Evolutionary conservation across 1,140 invertebrate species (phyloP), one percentile per base, ranked within the genome.

Genomic region (Euura saliciscinereae): DNA sequence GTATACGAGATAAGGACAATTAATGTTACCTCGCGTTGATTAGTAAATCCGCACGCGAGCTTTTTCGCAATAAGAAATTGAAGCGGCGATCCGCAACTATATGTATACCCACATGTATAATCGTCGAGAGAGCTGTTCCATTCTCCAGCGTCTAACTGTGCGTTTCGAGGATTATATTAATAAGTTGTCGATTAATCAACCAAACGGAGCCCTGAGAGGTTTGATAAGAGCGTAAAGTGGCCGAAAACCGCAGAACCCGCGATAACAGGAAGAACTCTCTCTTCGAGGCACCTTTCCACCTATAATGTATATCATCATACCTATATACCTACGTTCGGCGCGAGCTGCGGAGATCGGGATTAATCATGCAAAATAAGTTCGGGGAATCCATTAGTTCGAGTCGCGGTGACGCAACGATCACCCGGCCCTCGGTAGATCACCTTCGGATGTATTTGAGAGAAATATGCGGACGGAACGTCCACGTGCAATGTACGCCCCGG

Each of bases 281-380:
- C 3, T 11, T 11, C 10, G 8, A 59, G 51, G 8, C 13, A 59
- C 10, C 51, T n/a, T 6, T 59, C 51, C 51, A 59, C 51, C 51
- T 6, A 59, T n/a, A 59, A 28, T 28, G 28, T 28, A 28, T 28
- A 28, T 28, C 28, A 28, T 59, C 13, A 8, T 59, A 59, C 51
- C 6, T 28, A 28, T n/a, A n/a, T 28, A 28, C 28, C 28, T 28
- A 28, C 28, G 28, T 28, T 28, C 1, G 28, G 28, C 28, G 6
- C 3, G 51, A 67, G 65, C 6, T n/a, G 13, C 43, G 46, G 10
- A 69, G 65, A 68, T 68, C 68, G 66, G 70, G 84, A 86, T 86
- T 86, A 85, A 86, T 85, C 85, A 85, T 80, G 78, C 79, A 70
- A 83, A 84, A 81, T 80, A 82, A 83, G 76, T 85, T 86, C 84